Base-by-base conservation (phyloP, 1,140 invertebrate species). In the Onthophagus taurus region DNA sequence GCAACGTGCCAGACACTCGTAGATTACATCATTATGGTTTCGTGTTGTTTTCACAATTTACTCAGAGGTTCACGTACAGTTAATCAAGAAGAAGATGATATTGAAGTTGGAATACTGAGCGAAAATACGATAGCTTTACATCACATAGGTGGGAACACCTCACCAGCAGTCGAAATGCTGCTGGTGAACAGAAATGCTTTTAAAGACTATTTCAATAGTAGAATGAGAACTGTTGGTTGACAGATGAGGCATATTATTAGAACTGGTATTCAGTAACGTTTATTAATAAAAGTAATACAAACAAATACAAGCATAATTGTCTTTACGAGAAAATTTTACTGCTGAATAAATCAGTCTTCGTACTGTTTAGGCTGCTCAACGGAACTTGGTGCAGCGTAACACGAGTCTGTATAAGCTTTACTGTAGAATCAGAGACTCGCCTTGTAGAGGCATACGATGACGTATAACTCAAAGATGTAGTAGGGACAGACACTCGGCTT, bases 181-280 rank as follows among this genome's bases (percentile, higher is more conserved):
- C 29, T 26, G n/a, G n/a, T 31, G 4, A 42, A 31, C 21, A 24
- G 38, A 42, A 26, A 33, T 30, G 38, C 5, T n/a, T 42, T 42
- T 26, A 42, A 30, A 30, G 7, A 42, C 38, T 42, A 42, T 30
- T 42, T 42, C 14, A 42, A 42, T 26, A 42, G 21, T 30, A 26
- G n/a, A 42, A 8, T 30, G 11, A 14, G 38, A 29, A 42, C 19
- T 42, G 38, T 42, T 7, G 21, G n/a, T 30, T 42, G 38, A 14
- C 38, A 42, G 18, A 14, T 12, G 24, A 24, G 14, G 9, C 21
- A 42, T 30, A 18, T 42, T 33, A 42, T 23, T 14, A 42, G 38
- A 30, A 24, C 24, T 13, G 38, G 29, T 42, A 30, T 26, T 26
- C 24, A 26, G 24, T 26, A 26, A 26, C 24, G 24, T 26, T 26